Conservation (phyloP, 2,797 vertebrate genomes). For the Oreochromis grahami region DNA sequence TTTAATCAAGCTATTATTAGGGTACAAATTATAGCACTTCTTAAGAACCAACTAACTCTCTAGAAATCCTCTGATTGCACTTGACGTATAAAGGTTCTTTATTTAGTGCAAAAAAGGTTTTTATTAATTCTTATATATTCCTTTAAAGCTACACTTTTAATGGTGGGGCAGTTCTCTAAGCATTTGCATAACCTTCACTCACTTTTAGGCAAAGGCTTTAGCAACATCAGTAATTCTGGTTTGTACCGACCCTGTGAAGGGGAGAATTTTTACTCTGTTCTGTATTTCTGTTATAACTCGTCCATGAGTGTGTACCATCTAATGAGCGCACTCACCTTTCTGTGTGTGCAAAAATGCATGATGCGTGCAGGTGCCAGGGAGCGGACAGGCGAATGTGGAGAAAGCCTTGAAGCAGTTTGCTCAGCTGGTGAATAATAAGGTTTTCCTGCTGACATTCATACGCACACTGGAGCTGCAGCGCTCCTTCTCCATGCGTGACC, state of each 20-base stretch:
- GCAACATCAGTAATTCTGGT: not conserved
- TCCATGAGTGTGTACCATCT: slow-evolving; percentile 2
- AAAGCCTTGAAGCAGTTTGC: slow-evolving; percentile 95
- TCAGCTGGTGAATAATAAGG: slow-evolving; percentile 95
- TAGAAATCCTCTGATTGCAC: not conserved
- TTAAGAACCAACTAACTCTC: not conserved
- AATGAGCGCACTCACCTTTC: slow-evolving; percentile 23
- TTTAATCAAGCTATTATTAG: slow-evolving; percentile 18
- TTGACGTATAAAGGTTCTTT: not conserved
- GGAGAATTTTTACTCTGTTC: not conserved
- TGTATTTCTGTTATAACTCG: not conserved
- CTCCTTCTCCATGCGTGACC: slow-evolving; percentile 96
- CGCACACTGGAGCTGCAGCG: slow-evolving; percentile 92
- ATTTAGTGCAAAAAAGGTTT: not conserved
- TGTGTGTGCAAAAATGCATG: slow-evolving; percentile 19
- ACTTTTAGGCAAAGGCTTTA: not conserved
- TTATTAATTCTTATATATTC: not conserved
- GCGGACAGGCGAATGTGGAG: slow-evolving; percentile 89
- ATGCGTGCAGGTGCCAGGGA: slow-evolving; percentile 83
- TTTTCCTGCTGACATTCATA: slow-evolving; percentile 93
- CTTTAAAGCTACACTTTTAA: not conserved
- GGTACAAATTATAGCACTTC: not conserved
- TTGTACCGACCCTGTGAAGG: not conserved
- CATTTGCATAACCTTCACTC: not conserved
- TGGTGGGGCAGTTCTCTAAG: not conserved